Conservation (phyloP, 2,888 invertebrate genomes). For the Cynaeus angustus region DNA sequence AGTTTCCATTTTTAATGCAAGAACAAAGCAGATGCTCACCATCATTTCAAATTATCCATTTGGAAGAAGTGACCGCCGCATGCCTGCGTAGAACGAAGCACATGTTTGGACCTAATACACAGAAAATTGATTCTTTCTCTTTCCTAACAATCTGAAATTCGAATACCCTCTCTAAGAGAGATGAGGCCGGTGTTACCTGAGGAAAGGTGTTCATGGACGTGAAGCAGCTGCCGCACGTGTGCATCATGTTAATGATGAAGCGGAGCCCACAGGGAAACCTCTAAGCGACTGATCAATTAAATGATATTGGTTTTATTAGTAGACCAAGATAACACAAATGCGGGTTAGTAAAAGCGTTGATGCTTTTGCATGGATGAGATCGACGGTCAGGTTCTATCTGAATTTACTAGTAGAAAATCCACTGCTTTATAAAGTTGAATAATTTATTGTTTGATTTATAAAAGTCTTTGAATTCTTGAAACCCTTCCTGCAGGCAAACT, state of each 20-base stretch:
- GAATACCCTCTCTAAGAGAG: constrained; percentile 3
- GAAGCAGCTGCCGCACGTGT: constrained; percentile 51
- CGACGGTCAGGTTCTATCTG: constrained; percentile 1
- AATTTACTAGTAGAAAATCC: not conserved
- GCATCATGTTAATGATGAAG: constrained; percentile 44
- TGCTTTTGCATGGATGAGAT: not conserved
- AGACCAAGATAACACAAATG: constrained; percentile 35
- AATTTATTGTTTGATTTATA: constrained; percentile 1
- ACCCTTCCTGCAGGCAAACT: not conserved
- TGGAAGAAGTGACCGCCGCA: constrained; percentile 19
- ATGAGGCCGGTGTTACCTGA: constrained; percentile 39
- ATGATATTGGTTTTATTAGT: constrained; percentile 48
- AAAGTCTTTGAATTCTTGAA: not conserved
- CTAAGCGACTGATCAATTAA: constrained; percentile 47
- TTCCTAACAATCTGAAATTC: constrained; percentile 16
- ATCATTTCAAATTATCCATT: constrained; percentile 6
- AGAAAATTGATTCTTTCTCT: constrained; percentile 13
- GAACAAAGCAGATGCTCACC: constrained; percentile 23
- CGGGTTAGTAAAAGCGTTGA: constrained; percentile 21
- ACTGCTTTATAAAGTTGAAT: not conserved
- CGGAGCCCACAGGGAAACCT: constrained; percentile 24
- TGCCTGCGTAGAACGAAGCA: not conserved
- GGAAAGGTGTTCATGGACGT: constrained; percentile 45
- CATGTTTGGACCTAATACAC: constrained; percentile 5
- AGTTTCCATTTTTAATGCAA: constrained; percentile 6